phyloP scores from a whole-genome alignment of 2,888 invertebrate genomes.

The Chloromyia formosa region DNA sequence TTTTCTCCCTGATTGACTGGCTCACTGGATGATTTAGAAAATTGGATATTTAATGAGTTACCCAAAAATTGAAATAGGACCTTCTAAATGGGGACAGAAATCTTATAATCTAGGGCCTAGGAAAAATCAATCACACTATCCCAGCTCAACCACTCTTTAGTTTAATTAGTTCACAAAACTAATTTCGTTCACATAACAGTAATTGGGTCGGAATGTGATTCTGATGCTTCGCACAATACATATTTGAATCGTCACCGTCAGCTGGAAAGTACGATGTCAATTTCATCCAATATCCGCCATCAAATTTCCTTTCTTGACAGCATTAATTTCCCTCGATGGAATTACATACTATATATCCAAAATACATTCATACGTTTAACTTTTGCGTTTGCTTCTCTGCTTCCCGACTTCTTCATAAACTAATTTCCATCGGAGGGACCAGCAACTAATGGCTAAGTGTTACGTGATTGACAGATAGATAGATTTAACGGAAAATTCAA shows the following conservation, averaged over 20 bases:
- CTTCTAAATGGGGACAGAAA: too few species aligned
- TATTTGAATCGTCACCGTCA: not conserved
- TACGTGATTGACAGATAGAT: conserved; percentile 7
- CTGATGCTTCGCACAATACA: not conserved
- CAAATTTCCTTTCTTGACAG: not conserved
- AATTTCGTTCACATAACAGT: not conserved
- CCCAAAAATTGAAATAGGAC: too few species aligned
- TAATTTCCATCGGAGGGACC: not conserved
- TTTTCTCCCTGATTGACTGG: too few species aligned
- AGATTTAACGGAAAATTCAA: conserved; percentile 15
- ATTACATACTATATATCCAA: too few species aligned
- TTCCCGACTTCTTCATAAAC: conserved; percentile 1
- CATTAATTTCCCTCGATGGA: not conserved
- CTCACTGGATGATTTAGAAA: too few species aligned
- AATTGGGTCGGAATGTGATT: not conserved
- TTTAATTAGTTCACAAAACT: not conserved
- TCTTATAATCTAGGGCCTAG: too few species aligned
- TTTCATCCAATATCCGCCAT: conserved; percentile 1
- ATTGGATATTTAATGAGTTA: too few species aligned
- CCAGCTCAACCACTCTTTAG: not conserved
- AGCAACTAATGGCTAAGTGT: not conserved
- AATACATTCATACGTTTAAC: not conserved
- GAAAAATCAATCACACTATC: too few species aligned
- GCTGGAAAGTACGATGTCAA: not conserved
- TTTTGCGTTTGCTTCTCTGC: not conserved